phyloP scores from a whole-genome alignment of 2,888 invertebrate genomes.

The Plebejus argus region DNA sequence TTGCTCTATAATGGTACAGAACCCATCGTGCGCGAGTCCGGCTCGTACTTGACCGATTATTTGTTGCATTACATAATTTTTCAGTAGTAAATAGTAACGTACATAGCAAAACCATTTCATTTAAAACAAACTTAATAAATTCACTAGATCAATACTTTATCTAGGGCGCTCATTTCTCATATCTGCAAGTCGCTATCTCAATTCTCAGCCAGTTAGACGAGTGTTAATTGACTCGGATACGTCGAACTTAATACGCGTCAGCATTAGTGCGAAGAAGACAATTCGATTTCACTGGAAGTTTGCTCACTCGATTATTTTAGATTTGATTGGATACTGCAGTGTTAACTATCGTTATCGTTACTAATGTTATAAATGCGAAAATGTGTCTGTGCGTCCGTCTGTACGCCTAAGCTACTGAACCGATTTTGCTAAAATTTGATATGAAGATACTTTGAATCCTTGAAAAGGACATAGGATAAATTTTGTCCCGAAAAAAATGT shows the following conservation, averaged over 20 bases:
- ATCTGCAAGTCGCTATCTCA: conserved; percentile 45
- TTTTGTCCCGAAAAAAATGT: too few species aligned
- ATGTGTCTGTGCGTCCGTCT: too few species aligned
- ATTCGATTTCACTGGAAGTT: conserved; percentile 25
- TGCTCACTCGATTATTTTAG: not conserved
- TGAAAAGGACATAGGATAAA: too few species aligned
- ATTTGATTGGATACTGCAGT: not conserved
- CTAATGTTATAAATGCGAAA: too few species aligned
- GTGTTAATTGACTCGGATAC: conserved; percentile 63
- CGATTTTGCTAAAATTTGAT: too few species aligned
- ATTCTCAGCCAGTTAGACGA: conserved; percentile 60
- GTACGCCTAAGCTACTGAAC: too few species aligned
- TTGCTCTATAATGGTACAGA: too few species aligned
- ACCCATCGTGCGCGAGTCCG: too few species aligned
- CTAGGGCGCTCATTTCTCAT: conserved; percentile 27
- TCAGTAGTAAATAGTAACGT: not conserved
- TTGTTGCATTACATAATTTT: not conserved
- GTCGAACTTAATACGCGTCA: conserved; percentile 48
- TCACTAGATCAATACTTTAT: not conserved
- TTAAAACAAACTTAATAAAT: not conserved
- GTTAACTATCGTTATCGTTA: not conserved
- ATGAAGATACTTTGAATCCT: too few species aligned
- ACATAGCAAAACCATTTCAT: not conserved
- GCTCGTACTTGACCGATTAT: too few species aligned
- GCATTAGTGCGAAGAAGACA: conserved; percentile 31